These are phyloP conservation scores for Ficedula albicollis DNA, from an alignment of 2,797 vertebrate species.

Conservation along the genomic window DNA sequence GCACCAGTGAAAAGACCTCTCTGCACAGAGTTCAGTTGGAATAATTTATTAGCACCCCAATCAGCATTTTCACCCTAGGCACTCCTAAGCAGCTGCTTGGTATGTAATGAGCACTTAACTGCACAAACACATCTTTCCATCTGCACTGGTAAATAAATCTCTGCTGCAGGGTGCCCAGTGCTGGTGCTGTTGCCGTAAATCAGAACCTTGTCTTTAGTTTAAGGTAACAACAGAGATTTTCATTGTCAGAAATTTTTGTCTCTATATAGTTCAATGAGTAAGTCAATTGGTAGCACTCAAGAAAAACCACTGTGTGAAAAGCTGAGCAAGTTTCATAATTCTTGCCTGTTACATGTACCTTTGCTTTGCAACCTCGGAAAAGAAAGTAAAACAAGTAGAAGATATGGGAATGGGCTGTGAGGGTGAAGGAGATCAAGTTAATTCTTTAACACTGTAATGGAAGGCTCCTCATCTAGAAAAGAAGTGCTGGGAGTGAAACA, in stretches of 20 bases:
- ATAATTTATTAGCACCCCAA: not conserved
- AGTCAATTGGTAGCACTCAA: not conserved
- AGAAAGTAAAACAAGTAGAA: not conserved
- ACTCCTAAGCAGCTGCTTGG: conserved; percentile 4
- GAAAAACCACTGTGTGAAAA: not conserved
- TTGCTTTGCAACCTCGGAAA: not conserved
- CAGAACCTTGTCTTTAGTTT: not conserved
- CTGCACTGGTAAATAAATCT: not conserved
- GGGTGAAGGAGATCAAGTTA: not conserved
- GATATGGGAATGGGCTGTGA: not conserved
- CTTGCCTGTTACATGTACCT: not conserved
- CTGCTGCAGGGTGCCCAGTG: not conserved
- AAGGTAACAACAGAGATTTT: not conserved
- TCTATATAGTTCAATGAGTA: not conserved
- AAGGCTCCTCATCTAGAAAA: not conserved
- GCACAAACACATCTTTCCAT: not conserved
- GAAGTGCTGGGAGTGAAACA: not conserved
- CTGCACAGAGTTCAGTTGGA: not conserved
- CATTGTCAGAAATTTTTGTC: not conserved
- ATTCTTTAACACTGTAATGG: not conserved
- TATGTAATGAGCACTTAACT: not conserved
- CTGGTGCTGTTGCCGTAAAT: not conserved
- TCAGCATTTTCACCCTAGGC: not conserved
- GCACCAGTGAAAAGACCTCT: not conserved
- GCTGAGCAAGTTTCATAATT: not conserved